A percentile compares a stretch with the other conserved stretches of the same genome.
Evolutionary conservation across 1,140 invertebrate genomes (phyloP).

Genomic region (Maniola jurtina): DNA sequence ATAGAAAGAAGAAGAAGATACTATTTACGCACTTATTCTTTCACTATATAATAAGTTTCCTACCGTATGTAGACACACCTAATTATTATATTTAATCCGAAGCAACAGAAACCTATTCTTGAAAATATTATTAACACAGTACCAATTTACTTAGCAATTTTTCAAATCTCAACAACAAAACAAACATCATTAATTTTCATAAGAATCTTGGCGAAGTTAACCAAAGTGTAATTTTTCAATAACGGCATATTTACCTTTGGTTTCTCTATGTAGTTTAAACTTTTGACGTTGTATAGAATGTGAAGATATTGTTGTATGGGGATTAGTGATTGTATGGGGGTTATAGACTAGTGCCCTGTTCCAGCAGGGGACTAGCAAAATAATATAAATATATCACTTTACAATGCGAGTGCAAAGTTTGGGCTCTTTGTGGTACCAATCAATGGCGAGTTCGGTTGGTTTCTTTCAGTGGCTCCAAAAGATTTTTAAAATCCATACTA

Average conservation of each 20-base stretch:
- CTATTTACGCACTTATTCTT: no score
- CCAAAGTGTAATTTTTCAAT: constrained; percentile 70
- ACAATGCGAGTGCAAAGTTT: constrained; percentile 64
- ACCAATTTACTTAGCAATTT: neutral
- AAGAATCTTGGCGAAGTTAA: constrained; percentile 49
- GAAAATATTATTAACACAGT: neutral
- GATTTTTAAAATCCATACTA: constrained; percentile 16
- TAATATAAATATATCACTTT: constrained; percentile 76
- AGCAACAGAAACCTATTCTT: no score
- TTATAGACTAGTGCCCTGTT: constrained; percentile 48
- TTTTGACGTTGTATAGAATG: neutral
- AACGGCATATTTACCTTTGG: constrained; percentile 26
- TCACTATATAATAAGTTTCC: no score
- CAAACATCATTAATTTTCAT: constrained; percentile 49
- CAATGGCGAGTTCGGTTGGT: constrained; percentile 51
- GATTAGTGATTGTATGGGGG: constrained; percentile 58
- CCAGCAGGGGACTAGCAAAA: constrained; percentile 53
- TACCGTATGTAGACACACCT: no score
- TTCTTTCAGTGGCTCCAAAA: constrained; percentile 47
- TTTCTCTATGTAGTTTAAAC: constrained; percentile 1
- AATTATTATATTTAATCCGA: no score
- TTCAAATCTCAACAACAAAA: constrained; percentile 28
- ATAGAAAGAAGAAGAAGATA: no score
- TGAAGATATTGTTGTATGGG: constrained; percentile 36
- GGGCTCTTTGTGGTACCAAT: constrained; percentile 67